Evolutionary conservation across 2,888 invertebrate species (phyloP).

Genomic region (Abrostola tripartita): DNA sequence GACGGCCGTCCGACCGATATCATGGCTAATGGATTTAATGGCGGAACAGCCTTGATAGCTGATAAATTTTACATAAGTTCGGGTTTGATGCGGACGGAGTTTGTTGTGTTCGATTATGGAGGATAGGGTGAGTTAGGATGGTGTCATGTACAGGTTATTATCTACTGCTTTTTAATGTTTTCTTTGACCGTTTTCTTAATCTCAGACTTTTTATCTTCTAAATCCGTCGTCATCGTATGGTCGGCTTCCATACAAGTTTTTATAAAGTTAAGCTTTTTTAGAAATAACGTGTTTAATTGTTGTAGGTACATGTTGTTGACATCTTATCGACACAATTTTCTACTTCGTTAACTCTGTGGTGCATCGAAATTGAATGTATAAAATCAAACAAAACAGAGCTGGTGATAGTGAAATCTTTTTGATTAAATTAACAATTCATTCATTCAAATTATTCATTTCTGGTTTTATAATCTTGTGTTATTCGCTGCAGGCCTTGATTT

Average conservation of each 20-base stretch:
- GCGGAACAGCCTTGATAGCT: slow-evolving; percentile 52
- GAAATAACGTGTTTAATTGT: no score
- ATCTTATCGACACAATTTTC: no score
- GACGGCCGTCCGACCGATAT: slow-evolving; percentile 59
- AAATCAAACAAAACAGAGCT: no score
- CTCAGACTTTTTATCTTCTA: no score
- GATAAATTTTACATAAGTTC: slow-evolving; percentile 61
- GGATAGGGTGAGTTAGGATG: slow-evolving; percentile 18
- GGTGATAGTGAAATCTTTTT: not conserved
- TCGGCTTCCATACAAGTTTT: no score
- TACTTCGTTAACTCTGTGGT: no score
- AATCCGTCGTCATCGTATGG: no score
- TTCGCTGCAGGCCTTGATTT: no score
- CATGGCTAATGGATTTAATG: slow-evolving; percentile 66
- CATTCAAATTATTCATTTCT: slow-evolving; percentile 5
- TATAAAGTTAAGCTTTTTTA: no score
- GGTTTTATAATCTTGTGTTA: slow-evolving; percentile 4
- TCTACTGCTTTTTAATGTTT: not conserved
- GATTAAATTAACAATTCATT: not conserved
- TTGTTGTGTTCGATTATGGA: slow-evolving; percentile 37
- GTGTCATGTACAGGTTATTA: slow-evolving; percentile 29
- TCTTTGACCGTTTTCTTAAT: no score
- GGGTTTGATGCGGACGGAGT: slow-evolving; percentile 39
- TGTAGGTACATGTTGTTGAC: no score
- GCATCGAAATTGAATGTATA: no score